Evolutionary conservation across 2,888 invertebrate genomes (phyloP).

Genomic region (Carcina quercana): DNA sequence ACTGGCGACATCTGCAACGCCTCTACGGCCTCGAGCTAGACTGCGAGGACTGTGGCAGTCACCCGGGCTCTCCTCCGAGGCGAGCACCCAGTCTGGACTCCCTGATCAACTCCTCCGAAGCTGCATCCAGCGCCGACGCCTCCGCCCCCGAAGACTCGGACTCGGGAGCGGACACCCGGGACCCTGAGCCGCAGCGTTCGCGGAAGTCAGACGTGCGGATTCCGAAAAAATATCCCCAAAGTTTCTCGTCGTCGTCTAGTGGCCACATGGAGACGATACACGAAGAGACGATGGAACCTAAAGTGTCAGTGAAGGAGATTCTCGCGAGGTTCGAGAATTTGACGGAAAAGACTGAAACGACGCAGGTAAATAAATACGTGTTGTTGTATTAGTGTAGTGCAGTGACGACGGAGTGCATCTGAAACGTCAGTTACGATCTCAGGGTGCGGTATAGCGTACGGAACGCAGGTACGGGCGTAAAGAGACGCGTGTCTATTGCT

Average conservation of each 20-base stretch:
- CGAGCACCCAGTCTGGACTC: constrained; percentile 78
- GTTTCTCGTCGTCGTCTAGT: constrained; percentile 73
- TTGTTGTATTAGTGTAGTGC: neutral
- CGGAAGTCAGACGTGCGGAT: constrained; percentile 35
- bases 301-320: constrained; percentile 88
- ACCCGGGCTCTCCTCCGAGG: constrained; percentile 42
- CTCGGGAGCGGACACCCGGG: constrained; percentile 78
- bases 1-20: constrained; percentile 68
- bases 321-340: constrained; percentile 86
- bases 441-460: too few species aligned
- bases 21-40: constrained; percentile 65
- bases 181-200: constrained; percentile 44
- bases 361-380: constrained; percentile 2
- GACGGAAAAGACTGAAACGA: constrained; percentile 57
- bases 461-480: too few species aligned
- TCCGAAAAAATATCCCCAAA: constrained; percentile 59
- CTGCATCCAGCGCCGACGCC: constrained; percentile 76
- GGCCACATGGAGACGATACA: constrained; percentile 88
- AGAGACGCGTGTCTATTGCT: too few species aligned
- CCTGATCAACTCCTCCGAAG: constrained; percentile 80
- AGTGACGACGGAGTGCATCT: neutral
- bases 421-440: too few species aligned
- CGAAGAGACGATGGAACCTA: constrained; percentile 85
- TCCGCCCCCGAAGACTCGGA: constrained; percentile 77
- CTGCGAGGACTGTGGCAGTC: constrained; percentile 38